phyloP scores from a whole-genome alignment of 2,888 invertebrate species.

The Drosophila eohydei region DNA sequence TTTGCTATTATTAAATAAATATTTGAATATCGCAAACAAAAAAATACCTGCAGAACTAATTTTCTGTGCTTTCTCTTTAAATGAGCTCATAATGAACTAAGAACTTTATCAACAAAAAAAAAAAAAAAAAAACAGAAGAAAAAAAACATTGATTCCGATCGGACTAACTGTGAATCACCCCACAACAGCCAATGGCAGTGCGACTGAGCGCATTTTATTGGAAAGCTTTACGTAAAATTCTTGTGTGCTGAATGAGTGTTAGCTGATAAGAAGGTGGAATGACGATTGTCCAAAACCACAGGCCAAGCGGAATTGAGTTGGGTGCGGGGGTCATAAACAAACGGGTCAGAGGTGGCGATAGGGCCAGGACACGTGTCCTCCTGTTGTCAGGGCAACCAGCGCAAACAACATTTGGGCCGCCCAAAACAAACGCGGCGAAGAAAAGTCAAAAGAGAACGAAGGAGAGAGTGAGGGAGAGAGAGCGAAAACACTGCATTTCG shows the following conservation, averaged over 20 bases:
- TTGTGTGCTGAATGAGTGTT: slow-evolving; percentile 31
- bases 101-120: slow-evolving; percentile 1
- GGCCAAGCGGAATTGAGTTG: neutral
- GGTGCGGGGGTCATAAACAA: slow-evolving; percentile 14
- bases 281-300: slow-evolving; percentile 12
- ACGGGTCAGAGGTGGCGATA: slow-evolving; percentile 4
- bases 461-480: neutral
- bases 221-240: slow-evolving; percentile 47
- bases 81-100: slow-evolving; percentile 6
- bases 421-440: slow-evolving; percentile 37
- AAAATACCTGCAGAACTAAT: neutral
- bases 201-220: slow-evolving; percentile 29
- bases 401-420: neutral
- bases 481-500: slow-evolving; percentile 9
- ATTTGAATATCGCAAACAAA: neutral
- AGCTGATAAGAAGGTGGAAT: slow-evolving; percentile 48
- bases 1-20: neutral
- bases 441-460: neutral
- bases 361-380: slow-evolving; percentile 27
- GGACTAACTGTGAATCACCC: slow-evolving; percentile 51
- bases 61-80: neutral
- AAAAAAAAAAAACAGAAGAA: slow-evolving; percentile 7
- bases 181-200: slow-evolving; percentile 5
- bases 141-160: slow-evolving; percentile 17
- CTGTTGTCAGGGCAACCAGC: slow-evolving; percentile 37